Evolutionary conservation across 2,888 invertebrate species (phyloP), one percentile per base, ranked within the genome.

Genomic region (Pediacus dermestoides): DNA sequence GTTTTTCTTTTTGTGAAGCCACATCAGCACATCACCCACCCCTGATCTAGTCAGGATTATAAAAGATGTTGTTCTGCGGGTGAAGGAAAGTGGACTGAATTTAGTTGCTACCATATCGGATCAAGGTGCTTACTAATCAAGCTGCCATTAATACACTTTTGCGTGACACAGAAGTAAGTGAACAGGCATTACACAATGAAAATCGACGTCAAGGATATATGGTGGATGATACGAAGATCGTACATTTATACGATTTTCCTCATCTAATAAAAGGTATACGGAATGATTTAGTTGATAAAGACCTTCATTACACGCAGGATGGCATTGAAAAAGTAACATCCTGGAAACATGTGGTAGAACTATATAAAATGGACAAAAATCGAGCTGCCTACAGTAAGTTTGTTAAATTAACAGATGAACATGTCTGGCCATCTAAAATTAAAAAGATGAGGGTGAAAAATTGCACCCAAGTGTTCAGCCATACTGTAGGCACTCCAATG

Each of bases 231-330:
- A 14, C 33, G 10, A 38, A 31, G 30, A 16, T 44, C 2, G 23
- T 47, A 1, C 47, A 25, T 15, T 16, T 47, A 2, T 44, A 23
- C 23, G 47, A 47, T 34, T 7, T 15, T 9, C 44, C 41, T 11
- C 44, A 46, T 32, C 11, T 46, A 16, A 28, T 46, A 22, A 50
- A 50, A 34, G 33, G 37, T 26, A 25, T 52, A 7, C 32, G 46
- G 3, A 50, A 52, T 15, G 39, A 39, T 39, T 16, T 48, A 6
- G 10, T 42, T 7, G 34, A 23, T 1, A 46, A 42, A 16, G 30
- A 46, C 10, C 28, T 37, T 11, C 15, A 18, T 18, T 18, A 18
- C 8, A 8, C 4, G 8, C 6, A 18, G 18, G 8, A 18, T 18
- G 18, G 18, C 8, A 8, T 18, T 4, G 8, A 23, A 13, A 36